These are phyloP conservation scores for Nycticebus coucang DNA, from an alignment of 2,113 vertebrate species.

Conservation along the genomic window DNA sequence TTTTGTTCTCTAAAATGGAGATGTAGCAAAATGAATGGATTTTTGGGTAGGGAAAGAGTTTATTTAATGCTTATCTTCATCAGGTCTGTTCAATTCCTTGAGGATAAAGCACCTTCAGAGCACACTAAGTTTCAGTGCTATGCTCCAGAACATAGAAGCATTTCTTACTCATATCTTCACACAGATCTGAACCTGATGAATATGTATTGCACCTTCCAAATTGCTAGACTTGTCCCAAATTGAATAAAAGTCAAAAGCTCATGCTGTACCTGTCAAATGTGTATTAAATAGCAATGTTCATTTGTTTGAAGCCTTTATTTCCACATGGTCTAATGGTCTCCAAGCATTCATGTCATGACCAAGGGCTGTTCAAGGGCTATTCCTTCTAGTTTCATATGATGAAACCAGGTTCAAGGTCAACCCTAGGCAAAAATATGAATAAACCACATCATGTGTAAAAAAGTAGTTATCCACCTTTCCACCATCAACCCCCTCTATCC, in stretches of 20 bases:
- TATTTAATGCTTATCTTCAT: conserved; percentile 16
- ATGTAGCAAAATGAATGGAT: background rate
- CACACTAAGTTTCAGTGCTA: conserved; percentile 1
- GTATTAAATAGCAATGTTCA: background rate
- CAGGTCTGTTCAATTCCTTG: background rate
- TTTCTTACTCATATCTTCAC: background rate
- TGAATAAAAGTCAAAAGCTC: conserved; percentile 43
- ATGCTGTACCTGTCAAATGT: background rate
- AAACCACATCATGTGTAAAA: background rate
- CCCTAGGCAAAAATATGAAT: background rate
- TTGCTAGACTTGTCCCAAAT: background rate
- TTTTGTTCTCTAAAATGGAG: background rate
- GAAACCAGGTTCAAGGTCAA: conserved; percentile 17
- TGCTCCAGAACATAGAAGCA: conserved; percentile 24
- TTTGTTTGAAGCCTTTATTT: conserved; percentile 51
- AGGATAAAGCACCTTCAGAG: background rate
- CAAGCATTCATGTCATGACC: background rate
- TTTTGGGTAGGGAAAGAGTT: background rate
- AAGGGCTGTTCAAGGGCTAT: background rate
- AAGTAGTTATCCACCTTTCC: background rate
- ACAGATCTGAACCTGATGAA: conserved; percentile 27
- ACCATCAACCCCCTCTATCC: background rate
- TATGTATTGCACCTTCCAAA: conserved; percentile 23
- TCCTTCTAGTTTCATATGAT: background rate
- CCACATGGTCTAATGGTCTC: background rate